Evolutionary conservation across 2,888 invertebrate species (phyloP), one percentile per base, ranked within the genome.

Genomic region (Chymomyza amoena): DNA sequence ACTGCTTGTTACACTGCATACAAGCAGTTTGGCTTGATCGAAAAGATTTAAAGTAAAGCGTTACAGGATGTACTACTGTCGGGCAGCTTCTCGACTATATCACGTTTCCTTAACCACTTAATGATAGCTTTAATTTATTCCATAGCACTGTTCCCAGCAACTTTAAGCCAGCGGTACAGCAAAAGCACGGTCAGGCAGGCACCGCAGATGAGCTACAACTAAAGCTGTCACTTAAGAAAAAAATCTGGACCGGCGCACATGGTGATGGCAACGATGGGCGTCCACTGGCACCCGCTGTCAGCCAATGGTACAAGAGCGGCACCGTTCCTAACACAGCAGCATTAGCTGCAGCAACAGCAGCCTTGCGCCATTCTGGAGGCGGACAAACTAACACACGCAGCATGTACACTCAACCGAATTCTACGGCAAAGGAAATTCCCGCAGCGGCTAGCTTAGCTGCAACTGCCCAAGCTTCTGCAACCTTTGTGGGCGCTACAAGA

Each of bases 211-310:
- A 89, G 28, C 70, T 91, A 18, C 95, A 95, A 91, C 93, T 95
- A 7, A 95, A 95, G 89, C 90, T 96, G 6, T 93, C 95, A 0
- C 89, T 96, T 36, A 95, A 94, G 87, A 95, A 94, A 89, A 95
- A 95, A 91, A 93, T 96, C 61, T 96, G 96, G 96, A 95, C 94
- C 3, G 96, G 96, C 6, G 78, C 91, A 70, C 79, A 93, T 64
- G 78, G 76, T 16, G 18, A 25, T 0, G 83, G 81, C 4, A 61
- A 71, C 1, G 83, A 82, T 15, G 28, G 74, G 63, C 84, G 91
- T 61, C 95, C 95, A 0, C 79, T 96, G 25, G 94, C 95, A 1
- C 6, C 84, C 91, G 61, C 95, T 95, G 0, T 79, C 96, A 25
- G 94, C 95, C 1, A 60, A 15, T 96, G 95, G 95, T 95, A 94